Conservation (phyloP, 2,888 invertebrate species). For the Tigriopus californicus region DNA sequence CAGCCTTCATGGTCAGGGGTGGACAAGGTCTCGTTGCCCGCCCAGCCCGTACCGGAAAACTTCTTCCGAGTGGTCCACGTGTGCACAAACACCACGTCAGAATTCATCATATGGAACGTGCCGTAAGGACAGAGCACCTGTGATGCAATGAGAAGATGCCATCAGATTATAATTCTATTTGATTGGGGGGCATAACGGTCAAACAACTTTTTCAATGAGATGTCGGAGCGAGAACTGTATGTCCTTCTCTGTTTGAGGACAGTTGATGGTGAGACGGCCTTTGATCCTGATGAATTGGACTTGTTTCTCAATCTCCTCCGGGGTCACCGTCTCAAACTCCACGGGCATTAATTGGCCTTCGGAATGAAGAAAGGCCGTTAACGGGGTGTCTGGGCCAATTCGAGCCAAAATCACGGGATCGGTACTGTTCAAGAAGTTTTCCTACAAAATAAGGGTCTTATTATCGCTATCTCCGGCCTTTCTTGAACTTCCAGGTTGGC, state of each 20-base stretch:
- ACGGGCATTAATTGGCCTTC: no score
- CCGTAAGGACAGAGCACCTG: conserved; percentile 9
- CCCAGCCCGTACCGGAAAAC: neutral
- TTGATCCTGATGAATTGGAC: neutral
- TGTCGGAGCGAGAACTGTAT: neutral
- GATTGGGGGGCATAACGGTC: no score
- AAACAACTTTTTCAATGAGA: neutral
- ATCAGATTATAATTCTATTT: no score
- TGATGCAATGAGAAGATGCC: no score
- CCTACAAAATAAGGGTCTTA: no score
- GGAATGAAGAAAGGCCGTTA: no score
- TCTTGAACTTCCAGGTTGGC: no score
- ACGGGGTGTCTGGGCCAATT: no score
- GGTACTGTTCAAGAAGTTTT: no score
- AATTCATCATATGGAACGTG: neutral
- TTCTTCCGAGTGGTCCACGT: neutral
- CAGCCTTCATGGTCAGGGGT: neutral
- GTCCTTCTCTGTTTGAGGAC: neutral
- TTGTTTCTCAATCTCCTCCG: neutral
- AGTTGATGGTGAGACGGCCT: neutral
- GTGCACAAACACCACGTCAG: conserved; percentile 8
- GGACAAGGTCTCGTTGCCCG: neutral
- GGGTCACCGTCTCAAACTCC: no score
- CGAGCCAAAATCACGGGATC: no score
- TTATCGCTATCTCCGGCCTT: no score